Evolutionary conservation across 2,797 vertebrate species (phyloP).

Genomic region (Artibeus lituratus): DNA sequence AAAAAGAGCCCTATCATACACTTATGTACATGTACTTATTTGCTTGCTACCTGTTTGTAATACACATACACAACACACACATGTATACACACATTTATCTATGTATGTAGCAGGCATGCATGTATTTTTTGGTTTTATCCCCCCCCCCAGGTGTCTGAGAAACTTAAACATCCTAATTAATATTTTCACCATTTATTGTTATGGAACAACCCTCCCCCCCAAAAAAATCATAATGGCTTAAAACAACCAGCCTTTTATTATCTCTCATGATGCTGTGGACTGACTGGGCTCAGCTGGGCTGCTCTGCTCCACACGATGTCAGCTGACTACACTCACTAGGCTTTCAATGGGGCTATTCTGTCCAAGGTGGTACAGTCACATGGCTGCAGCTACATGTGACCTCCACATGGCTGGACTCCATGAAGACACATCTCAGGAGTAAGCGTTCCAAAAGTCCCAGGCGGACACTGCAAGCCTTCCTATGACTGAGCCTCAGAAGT

Average conservation of each 20-base stretch:
- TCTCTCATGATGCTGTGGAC: background rate
- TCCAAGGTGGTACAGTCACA: background rate
- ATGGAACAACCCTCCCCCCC: background rate
- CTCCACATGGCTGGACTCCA: background rate
- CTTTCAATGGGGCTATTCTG: background rate
- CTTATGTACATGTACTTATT: background rate
- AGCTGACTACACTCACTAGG: background rate
- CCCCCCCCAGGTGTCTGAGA: background rate
- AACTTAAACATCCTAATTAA: background rate
- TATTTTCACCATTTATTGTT: background rate
- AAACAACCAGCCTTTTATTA: background rate
- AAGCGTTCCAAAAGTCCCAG: background rate
- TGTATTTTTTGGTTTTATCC: background rate
- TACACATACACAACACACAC: background rate
- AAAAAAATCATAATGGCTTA: background rate
- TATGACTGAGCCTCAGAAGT: background rate
- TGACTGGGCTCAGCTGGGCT: background rate
- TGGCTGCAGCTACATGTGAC: background rate
- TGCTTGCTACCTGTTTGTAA: background rate
- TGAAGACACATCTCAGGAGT: background rate
- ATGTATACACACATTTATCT: too few species aligned
- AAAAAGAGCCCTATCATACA: background rate
- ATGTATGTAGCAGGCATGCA: background rate
- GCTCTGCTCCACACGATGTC: background rate
- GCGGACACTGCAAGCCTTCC: background rate